Evolutionary conservation across 2,888 invertebrate species (phyloP).

Genomic region (Macroteleia sp.): DNA sequence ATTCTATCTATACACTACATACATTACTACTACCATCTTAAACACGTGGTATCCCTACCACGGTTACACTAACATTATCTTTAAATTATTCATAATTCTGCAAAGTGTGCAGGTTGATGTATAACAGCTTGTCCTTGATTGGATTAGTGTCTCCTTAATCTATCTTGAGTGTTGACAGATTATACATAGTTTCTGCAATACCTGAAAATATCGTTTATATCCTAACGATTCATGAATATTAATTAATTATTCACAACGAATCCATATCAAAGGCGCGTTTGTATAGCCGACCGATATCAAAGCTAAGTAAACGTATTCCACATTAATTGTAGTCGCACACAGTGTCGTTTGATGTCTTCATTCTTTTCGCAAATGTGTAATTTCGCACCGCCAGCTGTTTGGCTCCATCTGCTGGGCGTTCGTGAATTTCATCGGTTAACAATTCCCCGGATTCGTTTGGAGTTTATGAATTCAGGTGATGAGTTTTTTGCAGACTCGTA

Average conservation of each 20-base stretch:
- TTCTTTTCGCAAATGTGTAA: conserved; percentile 50
- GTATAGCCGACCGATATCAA: conserved; percentile 1
- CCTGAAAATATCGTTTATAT: conserved; percentile 8
- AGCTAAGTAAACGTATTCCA: background rate
- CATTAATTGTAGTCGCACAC: background rate
- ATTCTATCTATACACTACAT: no score
- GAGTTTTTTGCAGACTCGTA: conserved; percentile 70
- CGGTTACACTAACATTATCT: no score
- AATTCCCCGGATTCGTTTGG: conserved; percentile 26
- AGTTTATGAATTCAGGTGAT: conserved; percentile 29
- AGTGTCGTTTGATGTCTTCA: conserved; percentile 60
- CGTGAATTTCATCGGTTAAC: conserved; percentile 13
- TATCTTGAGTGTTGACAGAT: conserved; percentile 32
- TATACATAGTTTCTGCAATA: conserved; percentile 25
- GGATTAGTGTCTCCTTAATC: conserved; percentile 40
- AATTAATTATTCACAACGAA: conserved; percentile 33
- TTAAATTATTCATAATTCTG: no score
- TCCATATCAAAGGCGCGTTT: conserved; percentile 4
- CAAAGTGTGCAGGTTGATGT: no score
- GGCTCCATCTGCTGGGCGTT: conserved; percentile 37
- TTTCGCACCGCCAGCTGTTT: conserved; percentile 63
- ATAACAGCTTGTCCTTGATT: no score
- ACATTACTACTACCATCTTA: no score
- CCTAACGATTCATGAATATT: conserved; percentile 37
- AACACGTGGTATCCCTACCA: no score